Percentiles rank a stretch among this genome's conserved stretches.
phyloP scores from a whole-genome alignment of 1,140 invertebrate species.

The Ericerus pela region DNA sequence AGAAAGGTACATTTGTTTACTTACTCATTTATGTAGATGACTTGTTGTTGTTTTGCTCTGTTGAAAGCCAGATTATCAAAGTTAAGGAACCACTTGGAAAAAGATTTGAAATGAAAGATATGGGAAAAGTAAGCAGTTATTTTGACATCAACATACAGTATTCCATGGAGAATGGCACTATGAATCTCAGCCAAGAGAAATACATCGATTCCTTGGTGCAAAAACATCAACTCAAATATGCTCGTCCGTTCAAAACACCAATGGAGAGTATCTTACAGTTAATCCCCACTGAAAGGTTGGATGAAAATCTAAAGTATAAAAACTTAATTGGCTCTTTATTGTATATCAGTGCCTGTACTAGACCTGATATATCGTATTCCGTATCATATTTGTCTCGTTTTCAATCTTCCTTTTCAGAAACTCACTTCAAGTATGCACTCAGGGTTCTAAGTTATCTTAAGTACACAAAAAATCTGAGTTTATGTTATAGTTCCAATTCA shows the following conservation, averaged over 20 bases:
- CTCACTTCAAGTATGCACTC: slow-evolving; percentile 24
- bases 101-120: slow-evolving; percentile 9
- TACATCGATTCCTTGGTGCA: neutral
- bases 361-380: slow-evolving; percentile 24
- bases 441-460: slow-evolving; percentile 26
- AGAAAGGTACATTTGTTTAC: neutral
- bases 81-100: neutral
- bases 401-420: slow-evolving; percentile 21
- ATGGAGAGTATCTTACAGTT: neutral
- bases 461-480: slow-evolving; percentile 19
- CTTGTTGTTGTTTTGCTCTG: slow-evolving; percentile 6
- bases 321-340: slow-evolving; percentile 19
- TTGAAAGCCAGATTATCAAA: neutral
- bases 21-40: slow-evolving; percentile 16
- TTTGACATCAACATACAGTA: slow-evolving; percentile 1
- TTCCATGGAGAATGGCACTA: neutral
- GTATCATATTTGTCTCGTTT: slow-evolving; percentile 25
- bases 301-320: slow-evolving; percentile 3
- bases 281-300: neutral
- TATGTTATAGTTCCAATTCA: no score
- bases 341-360: slow-evolving; percentile 25
- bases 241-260: neutral
- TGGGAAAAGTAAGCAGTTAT: slow-evolving; percentile 2
- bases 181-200: neutral
- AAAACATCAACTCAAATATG: slow-evolving; percentile 3